Evolutionary conservation across 2,888 invertebrate genomes (phyloP), one percentile per base, ranked within the genome.

Genomic region (Bellardia pandia): DNA sequence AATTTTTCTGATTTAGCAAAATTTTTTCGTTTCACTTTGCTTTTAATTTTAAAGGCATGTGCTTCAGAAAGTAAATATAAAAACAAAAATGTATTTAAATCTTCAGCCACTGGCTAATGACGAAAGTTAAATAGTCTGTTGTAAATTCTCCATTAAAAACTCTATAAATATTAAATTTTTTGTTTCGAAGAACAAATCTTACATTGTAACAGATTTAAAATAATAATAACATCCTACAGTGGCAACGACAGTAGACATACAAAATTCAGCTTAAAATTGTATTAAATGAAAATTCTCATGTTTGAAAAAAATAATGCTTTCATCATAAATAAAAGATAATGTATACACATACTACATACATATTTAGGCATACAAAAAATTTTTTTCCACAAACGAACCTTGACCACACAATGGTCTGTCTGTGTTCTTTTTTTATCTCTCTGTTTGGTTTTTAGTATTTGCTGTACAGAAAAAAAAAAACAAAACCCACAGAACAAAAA

Each of bases 381-480:
- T 23, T 60, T 68, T 75, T 48, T 45, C 8, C 60, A 64, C 78
- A 76, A 86, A 80, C 72, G 30, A 84, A 84, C 80, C 80, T 84
- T 81, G 72, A 84, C 86, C 86, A 86, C 84, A 81, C 76, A 81
- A 72, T 77, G 71, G 86, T 66, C n/a, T 66, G 45, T 42, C 37
- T 48, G 16, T 76, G 45, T 33, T 56, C 13, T 48, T 71, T 56
- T 40, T 48, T 71, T 71, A 60, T 45, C 42, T 13, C 42, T 51
- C 16, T 71, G 71, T 58, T 77, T 77, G 53, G 64, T 6, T 80
- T 72, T 72, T 45, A 71, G 16, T 53, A 53, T 71, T 83, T 74
- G 45, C 13, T 64, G n/a, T 71, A 16, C 11, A 60, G 11, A 64
- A 37, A 30, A 23, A 8, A 37, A 16, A 23, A 8, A 37, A 16